Evolutionary conservation across 2,113 vertebrate species (phyloP).

Genomic region (Chelonoidis abingdonii): DNA sequence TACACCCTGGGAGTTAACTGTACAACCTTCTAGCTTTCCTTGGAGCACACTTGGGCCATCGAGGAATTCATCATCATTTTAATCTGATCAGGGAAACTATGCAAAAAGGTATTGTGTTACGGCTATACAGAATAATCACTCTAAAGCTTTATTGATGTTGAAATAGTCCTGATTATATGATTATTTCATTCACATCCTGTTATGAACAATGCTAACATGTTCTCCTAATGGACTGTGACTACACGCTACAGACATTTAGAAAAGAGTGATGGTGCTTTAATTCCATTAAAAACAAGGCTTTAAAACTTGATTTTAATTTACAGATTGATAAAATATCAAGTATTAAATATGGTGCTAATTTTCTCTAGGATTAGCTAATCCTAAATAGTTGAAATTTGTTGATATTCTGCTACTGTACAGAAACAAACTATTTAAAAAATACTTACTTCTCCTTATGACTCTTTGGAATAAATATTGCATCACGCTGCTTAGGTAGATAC

Average conservation of each 20-base stretch:
- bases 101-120: conserved; percentile 79
- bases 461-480: background rate
- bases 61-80: conserved; percentile 82
- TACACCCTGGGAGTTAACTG: conserved; percentile 99
- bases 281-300: conserved; percentile 34
- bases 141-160: conserved; percentile 57
- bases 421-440: background rate
- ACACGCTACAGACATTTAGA: conserved; percentile 30
- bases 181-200: conserved; percentile 67
- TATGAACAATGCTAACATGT: conserved; percentile 51
- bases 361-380: background rate
- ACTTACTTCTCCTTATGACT: background rate
- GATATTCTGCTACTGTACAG: background rate
- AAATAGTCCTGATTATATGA: conserved; percentile 58
- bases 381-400: background rate
- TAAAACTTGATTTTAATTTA: conserved; percentile 22
- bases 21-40: conserved; percentile 99
- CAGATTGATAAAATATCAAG: background rate
- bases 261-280: conserved; percentile 43
- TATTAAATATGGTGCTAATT: background rate
- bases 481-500: background rate
- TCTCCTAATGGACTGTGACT: conserved; percentile 61
- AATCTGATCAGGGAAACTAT: conserved; percentile 77
- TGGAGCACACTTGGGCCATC: conserved; percentile 98
- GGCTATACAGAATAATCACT: conserved; percentile 62